Percentiles rank a stretch among this genome's conserved stretches.
These are phyloP conservation scores for Zosterops japonicus DNA, from an alignment of 2,113 vertebrate genomes.

Conservation along the genomic window DNA sequence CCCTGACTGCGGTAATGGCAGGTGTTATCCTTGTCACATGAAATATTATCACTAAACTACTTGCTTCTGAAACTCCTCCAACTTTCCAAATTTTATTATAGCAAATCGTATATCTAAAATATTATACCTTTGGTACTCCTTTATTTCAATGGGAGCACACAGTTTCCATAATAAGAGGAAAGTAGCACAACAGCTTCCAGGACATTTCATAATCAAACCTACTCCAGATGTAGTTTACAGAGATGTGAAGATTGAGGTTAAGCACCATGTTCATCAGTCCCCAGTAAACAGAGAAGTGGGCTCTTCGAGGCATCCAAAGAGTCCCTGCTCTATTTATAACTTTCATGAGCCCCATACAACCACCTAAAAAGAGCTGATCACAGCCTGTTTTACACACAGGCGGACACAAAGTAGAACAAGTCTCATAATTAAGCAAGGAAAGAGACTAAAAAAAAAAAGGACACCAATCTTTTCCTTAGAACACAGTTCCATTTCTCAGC, in stretches of 20 bases:
- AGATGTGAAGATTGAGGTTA: not conserved
- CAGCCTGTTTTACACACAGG: not conserved
- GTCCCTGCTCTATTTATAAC: not conserved
- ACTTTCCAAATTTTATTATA: not conserved
- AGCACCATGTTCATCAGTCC: not conserved
- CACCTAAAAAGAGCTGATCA: not conserved
- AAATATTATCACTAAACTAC: not conserved
- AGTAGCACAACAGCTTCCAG: not conserved
- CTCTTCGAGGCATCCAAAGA: not conserved
- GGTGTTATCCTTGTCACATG: not conserved
- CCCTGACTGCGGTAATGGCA: not conserved
- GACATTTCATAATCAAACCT: not conserved
- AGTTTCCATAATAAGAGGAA: not conserved
- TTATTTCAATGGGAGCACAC: not conserved
- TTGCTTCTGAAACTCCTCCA: not conserved
- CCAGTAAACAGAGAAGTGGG: not conserved
- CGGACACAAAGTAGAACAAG: accelerated
- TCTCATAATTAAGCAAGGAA: not conserved
- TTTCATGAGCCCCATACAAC: not conserved
- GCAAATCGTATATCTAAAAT: not conserved
- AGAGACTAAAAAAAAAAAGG: not conserved
- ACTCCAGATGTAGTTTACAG: not conserved
- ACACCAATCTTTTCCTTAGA: not conserved
- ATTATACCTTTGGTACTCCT: not conserved
- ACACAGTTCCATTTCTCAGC: not conserved